A percentile compares a stretch with the other conserved stretches of the same genome.
phyloP scores from a whole-genome alignment of 2,797 vertebrate genomes.

The Gephyroberyx darwinii region DNA sequence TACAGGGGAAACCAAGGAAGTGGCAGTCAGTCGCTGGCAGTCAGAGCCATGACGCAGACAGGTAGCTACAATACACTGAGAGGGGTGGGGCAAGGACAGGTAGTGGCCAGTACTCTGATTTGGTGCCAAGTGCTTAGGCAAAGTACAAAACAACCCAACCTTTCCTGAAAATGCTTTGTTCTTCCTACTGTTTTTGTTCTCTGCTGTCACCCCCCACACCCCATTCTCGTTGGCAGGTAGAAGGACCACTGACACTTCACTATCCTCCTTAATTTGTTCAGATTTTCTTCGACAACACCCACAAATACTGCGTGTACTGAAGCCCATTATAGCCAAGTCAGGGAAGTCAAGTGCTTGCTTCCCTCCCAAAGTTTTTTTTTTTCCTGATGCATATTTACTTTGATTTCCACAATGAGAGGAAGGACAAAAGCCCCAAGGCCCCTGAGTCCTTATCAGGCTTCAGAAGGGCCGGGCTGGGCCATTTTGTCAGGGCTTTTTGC shows the following conservation, averaged over 20 bases:
- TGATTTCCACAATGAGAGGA: conserved; percentile 63
- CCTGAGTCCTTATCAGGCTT: conserved; percentile 59
- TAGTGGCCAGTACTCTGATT: conserved; percentile 71
- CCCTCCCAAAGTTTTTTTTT: conserved; percentile 31
- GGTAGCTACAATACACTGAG: conserved; percentile 38
- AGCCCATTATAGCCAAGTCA: conserved; percentile 46
- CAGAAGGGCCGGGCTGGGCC: conserved; percentile 34
- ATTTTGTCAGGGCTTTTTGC: conserved; percentile 13
- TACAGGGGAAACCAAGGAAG: conserved; percentile 62
- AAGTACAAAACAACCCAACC: conserved; percentile 57
- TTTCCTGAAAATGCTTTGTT: conserved; percentile 37
- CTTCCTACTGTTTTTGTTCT: conserved; percentile 1
- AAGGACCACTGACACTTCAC: conserved; percentile 31
- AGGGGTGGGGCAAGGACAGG: conserved; percentile 76
- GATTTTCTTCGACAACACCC: conserved; percentile 46
- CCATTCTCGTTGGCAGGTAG: conserved; percentile 44
- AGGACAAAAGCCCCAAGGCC: conserved; percentile 41
- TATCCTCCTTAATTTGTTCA: conserved; percentile 41
- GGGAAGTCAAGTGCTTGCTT: conserved; percentile 16
- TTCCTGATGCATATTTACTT: conserved; percentile 52
- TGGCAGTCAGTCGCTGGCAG: conserved; percentile 58
- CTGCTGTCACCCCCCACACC: conserved; percentile 6
- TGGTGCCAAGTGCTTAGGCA: conserved; percentile 61
- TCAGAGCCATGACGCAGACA: conserved; percentile 62
- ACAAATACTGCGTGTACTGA: conserved; percentile 31